Base-by-base conservation (phyloP, 1,140 invertebrate species). In the Drosophila ironensis region DNA sequence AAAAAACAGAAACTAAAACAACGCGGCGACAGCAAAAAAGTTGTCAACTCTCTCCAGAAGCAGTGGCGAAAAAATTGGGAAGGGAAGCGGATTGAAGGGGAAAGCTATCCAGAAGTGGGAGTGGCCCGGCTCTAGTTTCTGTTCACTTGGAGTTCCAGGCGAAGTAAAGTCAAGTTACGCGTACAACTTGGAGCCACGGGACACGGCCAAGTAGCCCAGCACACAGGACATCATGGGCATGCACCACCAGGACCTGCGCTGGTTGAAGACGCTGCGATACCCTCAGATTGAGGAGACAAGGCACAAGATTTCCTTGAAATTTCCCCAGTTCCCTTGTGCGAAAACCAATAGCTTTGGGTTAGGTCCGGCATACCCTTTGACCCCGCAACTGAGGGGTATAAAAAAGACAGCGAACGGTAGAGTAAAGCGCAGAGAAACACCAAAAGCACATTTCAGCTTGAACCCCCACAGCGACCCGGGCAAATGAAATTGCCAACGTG, bases 391-490 rank as follows among this genome's bases (percentile, higher is more conserved):
- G 4, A n/a, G 6, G 35, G 14, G 56, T 30, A 38, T 16, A 24
- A 30, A 41, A 30, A 28, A 45, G 40, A 40, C 40, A 40, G 27
- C 27, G 7, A 52, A 28, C 19, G 41, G 54, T 35, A 37, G 42
- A 78, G 45, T 9, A 78, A 60, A 63, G 56, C 35, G 56, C 38
- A 37, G 50, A 40, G 50, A 50, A 33, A 75, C 73, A 72, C 68
- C 71, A 82, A 82, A 82, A 84, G 78, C 78, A 84, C 78, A 84
- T 86, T 84, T 84, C 78, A 86, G 78, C 80, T 78, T 71, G 78
- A 84, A 84, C 78, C 86, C 80, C 80, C 78, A 78, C 64, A 28
- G 70, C 66, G 70, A 84, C 51, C 54, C 70, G 56, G 47, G 64
- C 54, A 84, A 86, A 86, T 84, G 70, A 86, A 84, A 84, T 86